Conservation (phyloP, 2,888 invertebrate species). For the Caenorhabditis auriculariae region DNA sequence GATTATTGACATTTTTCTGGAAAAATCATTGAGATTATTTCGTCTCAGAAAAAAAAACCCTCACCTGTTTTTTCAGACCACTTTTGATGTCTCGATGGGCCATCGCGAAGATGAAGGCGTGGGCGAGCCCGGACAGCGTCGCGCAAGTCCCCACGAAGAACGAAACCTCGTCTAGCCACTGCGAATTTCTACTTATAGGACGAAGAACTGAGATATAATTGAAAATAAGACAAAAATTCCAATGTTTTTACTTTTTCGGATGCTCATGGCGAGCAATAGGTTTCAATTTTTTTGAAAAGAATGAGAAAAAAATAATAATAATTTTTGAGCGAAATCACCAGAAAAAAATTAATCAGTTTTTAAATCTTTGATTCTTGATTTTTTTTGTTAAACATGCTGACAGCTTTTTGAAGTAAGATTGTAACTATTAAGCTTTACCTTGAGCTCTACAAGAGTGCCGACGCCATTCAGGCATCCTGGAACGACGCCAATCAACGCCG, state of each 20-base stretch:
- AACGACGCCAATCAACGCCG: conserved; percentile 28
- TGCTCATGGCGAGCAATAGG: no score
- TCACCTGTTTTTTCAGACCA: not conserved
- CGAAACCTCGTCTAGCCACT: conserved; percentile 25
- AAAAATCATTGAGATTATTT: no score
- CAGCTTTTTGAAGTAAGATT: no score
- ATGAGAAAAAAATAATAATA: no score
- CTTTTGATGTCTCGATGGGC: conserved; percentile 24
- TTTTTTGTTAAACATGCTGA: no score
- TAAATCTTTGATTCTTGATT: no score
- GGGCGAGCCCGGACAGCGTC: conserved; percentile 28
- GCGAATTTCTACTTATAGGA: not conserved
- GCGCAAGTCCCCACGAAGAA: conserved; percentile 34
- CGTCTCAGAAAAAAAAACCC: no score
- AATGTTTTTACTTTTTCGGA: not conserved
- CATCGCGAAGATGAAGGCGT: conserved; percentile 34
- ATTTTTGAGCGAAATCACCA: no score
- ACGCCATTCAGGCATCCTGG: conserved; percentile 27
- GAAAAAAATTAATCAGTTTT: no score
- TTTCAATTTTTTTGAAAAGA: no score
- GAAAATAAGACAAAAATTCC: not conserved
- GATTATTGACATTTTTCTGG: no score
- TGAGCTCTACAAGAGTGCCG: conserved; percentile 13
- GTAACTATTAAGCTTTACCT: conserved; percentile 7
- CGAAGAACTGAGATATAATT: not conserved